Evolutionary conservation across 2,888 invertebrate species (phyloP).

Genomic region (Euzetes globulus): DNA sequence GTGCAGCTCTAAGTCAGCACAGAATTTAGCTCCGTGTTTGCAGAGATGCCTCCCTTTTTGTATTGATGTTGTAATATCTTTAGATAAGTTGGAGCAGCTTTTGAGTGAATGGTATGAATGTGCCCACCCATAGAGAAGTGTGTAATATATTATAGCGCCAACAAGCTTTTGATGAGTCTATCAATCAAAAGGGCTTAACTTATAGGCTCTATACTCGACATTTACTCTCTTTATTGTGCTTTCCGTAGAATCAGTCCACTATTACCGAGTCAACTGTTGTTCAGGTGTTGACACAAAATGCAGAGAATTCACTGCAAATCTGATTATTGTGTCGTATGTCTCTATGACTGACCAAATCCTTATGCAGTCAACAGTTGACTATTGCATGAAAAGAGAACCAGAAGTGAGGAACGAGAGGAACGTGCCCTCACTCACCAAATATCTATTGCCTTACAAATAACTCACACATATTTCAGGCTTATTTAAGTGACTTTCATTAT

Average conservation of each 20-base stretch:
- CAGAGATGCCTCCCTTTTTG: background rate
- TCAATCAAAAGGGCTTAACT: slow-evolving; percentile 21
- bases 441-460: slow-evolving; percentile 5
- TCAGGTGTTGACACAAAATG: slow-evolving; percentile 14
- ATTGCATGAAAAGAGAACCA: too few species aligned
- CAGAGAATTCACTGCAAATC: background rate
- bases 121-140: slow-evolving; percentile 21
- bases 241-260: background rate
- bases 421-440: background rate
- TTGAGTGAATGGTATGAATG: slow-evolving; percentile 7
- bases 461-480: slow-evolving; percentile 17
- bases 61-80: slow-evolving; percentile 16
- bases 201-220: slow-evolving; percentile 1
- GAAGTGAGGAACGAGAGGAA: background rate
- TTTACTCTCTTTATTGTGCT: slow-evolving; percentile 24
- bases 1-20: background rate
- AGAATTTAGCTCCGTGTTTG: background rate
- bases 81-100: background rate
- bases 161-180: slow-evolving; percentile 27
- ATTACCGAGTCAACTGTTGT: slow-evolving; percentile 4
- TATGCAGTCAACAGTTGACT: background rate
- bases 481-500: background rate
- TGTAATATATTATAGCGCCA: slow-evolving; percentile 12
- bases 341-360: background rate
- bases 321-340: background rate